phyloP scores from a whole-genome alignment of 2,113 vertebrate genomes.

The Bubalus kerabau region DNA sequence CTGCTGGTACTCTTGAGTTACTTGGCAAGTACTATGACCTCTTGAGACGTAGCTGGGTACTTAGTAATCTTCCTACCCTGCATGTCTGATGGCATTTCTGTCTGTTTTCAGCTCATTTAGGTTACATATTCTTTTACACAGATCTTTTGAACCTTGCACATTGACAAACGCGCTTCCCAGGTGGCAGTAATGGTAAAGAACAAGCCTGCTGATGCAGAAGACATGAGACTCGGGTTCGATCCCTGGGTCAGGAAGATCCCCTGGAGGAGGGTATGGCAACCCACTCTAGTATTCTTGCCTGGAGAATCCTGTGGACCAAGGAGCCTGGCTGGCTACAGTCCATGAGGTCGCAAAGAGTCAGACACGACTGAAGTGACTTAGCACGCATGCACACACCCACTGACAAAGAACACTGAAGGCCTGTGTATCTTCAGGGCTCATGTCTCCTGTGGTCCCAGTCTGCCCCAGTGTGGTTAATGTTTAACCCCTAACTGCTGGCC shows the following conservation, averaged over 20 bases:
- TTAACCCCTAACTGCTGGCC: not conserved
- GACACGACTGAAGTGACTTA: not conserved
- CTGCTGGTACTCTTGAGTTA: not conserved
- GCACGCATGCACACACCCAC: not conserved
- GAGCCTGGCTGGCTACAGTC: not conserved
- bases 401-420: not conserved
- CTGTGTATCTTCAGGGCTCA: not conserved
- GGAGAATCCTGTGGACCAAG: not conserved
- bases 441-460: not conserved
- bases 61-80: not conserved
- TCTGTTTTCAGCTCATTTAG: not conserved
- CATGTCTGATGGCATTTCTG: not conserved
- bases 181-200: not conserved
- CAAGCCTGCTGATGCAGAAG: not conserved
- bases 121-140: not conserved
- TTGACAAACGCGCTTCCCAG: not conserved
- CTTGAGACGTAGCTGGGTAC: not conserved
- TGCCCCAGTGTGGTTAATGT: not conserved
- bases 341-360: not conserved
- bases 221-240: not conserved
- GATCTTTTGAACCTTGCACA: constrained; percentile 23
- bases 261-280: not conserved
- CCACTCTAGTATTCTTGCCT: not conserved
- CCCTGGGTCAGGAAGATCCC: not conserved
- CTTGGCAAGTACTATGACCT: not conserved